Conservation (phyloP, 1,140 invertebrate genomes). For the Tribolium madens region DNA sequence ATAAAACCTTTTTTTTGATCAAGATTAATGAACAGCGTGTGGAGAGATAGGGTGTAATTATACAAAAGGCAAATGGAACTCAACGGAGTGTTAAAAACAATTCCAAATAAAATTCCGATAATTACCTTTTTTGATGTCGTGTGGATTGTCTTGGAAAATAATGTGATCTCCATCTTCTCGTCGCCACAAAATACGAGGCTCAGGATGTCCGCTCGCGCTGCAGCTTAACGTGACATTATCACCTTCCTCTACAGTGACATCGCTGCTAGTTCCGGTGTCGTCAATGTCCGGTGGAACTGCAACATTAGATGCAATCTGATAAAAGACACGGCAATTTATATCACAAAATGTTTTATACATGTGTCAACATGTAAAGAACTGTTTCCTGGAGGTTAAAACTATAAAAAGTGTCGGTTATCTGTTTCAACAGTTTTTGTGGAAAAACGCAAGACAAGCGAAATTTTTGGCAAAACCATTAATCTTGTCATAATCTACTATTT, state of each 20-base stretch:
- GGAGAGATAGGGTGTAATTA: conserved; percentile 18
- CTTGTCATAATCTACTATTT: too few species aligned
- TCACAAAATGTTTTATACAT: neutral
- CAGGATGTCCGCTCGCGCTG: conserved; percentile 72
- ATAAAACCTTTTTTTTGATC: conserved; percentile 20
- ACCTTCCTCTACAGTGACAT: conserved; percentile 74
- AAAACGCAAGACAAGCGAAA: too few species aligned
- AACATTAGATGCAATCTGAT: conserved; percentile 58
- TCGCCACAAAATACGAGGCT: conserved; percentile 70
- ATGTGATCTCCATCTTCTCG: conserved; percentile 68
- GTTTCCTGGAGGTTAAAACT: neutral
- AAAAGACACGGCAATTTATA: conserved; percentile 1
- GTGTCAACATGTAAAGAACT: neutral
- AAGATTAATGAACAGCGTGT: conserved; percentile 10
- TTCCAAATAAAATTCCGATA: conserved; percentile 19
- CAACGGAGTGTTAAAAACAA: neutral
- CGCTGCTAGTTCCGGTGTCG: conserved; percentile 72
- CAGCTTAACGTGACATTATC: conserved; percentile 78
- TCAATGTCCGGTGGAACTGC: conserved; percentile 75
- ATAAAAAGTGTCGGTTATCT: neutral
- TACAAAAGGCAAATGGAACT: neutral
- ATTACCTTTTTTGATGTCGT: conserved; percentile 63
- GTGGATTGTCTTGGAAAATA: conserved; percentile 60
- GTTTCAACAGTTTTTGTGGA: neutral
- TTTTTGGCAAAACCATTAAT: too few species aligned